phyloP scores from a whole-genome alignment of 2,888 invertebrate species.

The Plagodis dolabraria region DNA sequence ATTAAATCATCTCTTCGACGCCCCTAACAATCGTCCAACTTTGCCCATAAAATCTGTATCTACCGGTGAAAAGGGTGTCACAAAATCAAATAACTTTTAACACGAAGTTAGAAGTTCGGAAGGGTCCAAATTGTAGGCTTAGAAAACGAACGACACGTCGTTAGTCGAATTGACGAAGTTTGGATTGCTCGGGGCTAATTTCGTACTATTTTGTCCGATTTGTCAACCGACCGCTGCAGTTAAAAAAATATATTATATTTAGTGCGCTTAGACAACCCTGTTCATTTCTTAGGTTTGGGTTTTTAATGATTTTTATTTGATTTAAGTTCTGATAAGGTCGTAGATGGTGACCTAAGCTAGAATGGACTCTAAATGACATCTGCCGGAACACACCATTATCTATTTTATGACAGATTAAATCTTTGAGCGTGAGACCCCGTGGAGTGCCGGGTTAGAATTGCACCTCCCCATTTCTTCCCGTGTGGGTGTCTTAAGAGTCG shows the following conservation, averaged over 20 bases:
- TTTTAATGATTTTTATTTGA: no score
- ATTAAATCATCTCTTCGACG: constrained; percentile 16
- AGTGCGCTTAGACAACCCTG: no score
- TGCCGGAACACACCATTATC: no score
- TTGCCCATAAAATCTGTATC: constrained; percentile 23
- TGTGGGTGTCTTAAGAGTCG: no score
- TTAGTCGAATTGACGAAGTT: constrained; percentile 38
- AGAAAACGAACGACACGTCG: constrained; percentile 32
- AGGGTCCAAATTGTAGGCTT: constrained; percentile 32
- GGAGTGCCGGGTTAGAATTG: no score
- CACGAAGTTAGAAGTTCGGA: constrained; percentile 28
- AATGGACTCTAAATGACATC: no score
- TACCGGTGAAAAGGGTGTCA: constrained; percentile 32
- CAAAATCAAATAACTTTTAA: constrained; percentile 33
- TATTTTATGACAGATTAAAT: no score
- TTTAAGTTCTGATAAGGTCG: no score
- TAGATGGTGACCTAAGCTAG: no score
- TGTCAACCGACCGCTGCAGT: not conserved
- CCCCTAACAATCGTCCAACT: constrained; percentile 21
- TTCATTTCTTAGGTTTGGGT: no score
- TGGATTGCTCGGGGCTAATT: constrained; percentile 19
- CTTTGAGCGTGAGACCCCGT: no score
- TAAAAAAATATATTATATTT: not conserved
- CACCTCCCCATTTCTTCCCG: no score
- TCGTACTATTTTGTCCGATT: not conserved